Percentiles rank a stretch among this genome's conserved stretches.
phyloP scores from a whole-genome alignment of 2,113 vertebrate species.

The Emydura subglobosa region DNA sequence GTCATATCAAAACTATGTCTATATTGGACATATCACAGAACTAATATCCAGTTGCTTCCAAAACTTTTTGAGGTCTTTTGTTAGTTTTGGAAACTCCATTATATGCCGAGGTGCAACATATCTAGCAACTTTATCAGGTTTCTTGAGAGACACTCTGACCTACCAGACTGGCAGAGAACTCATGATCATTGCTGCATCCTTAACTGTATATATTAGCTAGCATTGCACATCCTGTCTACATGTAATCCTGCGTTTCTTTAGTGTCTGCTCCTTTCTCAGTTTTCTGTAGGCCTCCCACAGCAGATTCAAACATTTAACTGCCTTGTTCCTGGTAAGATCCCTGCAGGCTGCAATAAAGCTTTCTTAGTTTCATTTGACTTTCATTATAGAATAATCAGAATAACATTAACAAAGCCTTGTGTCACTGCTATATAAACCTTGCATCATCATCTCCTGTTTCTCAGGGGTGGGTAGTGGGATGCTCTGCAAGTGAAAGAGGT shows the following conservation, averaged over 20 bases:
- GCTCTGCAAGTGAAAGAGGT: background rate
- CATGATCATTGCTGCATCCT: background rate
- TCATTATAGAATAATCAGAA: slow-evolving; percentile 54
- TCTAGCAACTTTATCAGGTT: background rate
- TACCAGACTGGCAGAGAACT: background rate
- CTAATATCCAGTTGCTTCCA: background rate
- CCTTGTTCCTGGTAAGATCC: slow-evolving; percentile 1
- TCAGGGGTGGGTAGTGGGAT: background rate
- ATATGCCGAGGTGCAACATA: rapidly evolving
- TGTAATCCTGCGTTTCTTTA: background rate
- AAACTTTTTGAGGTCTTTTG: background rate
- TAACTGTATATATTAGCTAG: rapidly evolving
- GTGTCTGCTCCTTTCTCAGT: background rate
- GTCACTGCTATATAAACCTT: slow-evolving; percentile 51
- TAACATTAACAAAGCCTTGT: slow-evolving; percentile 36
- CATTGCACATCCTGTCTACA: background rate
- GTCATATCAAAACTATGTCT: background rate
- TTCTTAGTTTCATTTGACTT: slow-evolving; percentile 69
- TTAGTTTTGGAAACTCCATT: background rate
- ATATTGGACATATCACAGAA: background rate
- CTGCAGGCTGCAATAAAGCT: slow-evolving; percentile 50
- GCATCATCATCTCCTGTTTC: slow-evolving; percentile 4
- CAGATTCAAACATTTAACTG: background rate
- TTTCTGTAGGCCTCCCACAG: background rate
- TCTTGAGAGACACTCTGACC: background rate